A percentile compares a stretch with the other conserved stretches of the same genome.
Evolutionary conservation across 2,888 invertebrate genomes (phyloP).

Genomic region (Spilosoma lubricipeda): DNA sequence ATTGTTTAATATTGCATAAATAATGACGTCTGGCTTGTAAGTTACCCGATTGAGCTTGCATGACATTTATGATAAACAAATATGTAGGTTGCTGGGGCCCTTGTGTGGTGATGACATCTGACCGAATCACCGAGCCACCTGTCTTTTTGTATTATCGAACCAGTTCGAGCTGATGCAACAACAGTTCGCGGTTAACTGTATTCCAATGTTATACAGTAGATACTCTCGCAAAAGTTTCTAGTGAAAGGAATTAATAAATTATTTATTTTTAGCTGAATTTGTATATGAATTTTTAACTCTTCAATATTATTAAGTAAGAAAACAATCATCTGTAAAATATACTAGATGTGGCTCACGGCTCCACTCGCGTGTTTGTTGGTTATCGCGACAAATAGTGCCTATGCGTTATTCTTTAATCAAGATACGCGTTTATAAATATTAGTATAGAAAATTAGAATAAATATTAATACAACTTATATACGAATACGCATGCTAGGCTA

Average conservation of each 20-base stretch:
- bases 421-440: no score
- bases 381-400: no score
- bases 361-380: no score
- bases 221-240: neutral
- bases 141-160: constrained; percentile 31
- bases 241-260: neutral
- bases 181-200: constrained; percentile 21
- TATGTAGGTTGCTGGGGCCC: constrained; percentile 29
- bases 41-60: constrained; percentile 20
- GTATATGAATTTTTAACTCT: neutral
- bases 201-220: constrained; percentile 12
- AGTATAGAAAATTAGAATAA: no score
- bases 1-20: constrained; percentile 45
- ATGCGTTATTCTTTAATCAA: no score
- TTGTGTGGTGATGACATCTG: constrained; percentile 19
- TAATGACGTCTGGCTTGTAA: constrained; percentile 38
- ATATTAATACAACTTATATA: no score
- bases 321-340: neutral
- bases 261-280: neutral
- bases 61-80: constrained; percentile 23
- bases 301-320: neutral
- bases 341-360: no score
- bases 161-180: constrained; percentile 37
- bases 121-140: constrained; percentile 26
- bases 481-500: neutral